Evolutionary conservation across 2,797 vertebrate genomes (phyloP), one percentile per base, ranked within the genome.

Genomic region (Lepus townsendii): DNA sequence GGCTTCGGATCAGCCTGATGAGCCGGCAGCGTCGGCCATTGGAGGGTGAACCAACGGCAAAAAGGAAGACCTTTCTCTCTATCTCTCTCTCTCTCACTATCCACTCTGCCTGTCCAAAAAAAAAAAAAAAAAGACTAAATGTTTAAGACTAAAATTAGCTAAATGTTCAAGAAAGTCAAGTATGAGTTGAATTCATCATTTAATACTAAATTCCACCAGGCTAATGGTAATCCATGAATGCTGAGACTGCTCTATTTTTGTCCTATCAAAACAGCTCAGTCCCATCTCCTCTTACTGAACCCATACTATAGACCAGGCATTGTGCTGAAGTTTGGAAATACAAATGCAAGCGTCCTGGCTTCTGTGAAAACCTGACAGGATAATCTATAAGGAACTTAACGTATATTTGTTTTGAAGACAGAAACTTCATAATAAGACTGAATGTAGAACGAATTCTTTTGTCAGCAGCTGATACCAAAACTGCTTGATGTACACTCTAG

Each of bases 401-500:
- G 22, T 26, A 91, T 60, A 91, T 84, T 93, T 91, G 93, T 54
- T 85, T 71, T 76, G 65, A 78, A 96, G 72, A 96, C 30, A 96
- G 72, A 96, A 79, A 78, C 89, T 93, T 96, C 1, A 2, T 87
- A 93, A 42, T 5, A 60, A 82, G 91, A 86, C 82, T 88, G 52
- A 92, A 42, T 27, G 89, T 96, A 93, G 93, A 90, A 95, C 94
- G 16, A 83, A 94, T 80, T 94, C 60, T 96, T 78, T 92, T 72
- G 26, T 94, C 60, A 92, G 63, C 68, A 85, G 72, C 66, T 0
- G 2, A 57, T 4, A 94, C 65, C 75, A 27, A 30, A 96, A 94
- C 66, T 85, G 79, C 68, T 88, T 92, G 97, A 89, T 12, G 7
- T 47, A 77, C 35, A 73, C 30, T 77, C 83, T 22, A 1, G 88